Base-by-base conservation (phyloP, 2,888 invertebrate species). In the Drosophila neoperkinsi region DNA sequence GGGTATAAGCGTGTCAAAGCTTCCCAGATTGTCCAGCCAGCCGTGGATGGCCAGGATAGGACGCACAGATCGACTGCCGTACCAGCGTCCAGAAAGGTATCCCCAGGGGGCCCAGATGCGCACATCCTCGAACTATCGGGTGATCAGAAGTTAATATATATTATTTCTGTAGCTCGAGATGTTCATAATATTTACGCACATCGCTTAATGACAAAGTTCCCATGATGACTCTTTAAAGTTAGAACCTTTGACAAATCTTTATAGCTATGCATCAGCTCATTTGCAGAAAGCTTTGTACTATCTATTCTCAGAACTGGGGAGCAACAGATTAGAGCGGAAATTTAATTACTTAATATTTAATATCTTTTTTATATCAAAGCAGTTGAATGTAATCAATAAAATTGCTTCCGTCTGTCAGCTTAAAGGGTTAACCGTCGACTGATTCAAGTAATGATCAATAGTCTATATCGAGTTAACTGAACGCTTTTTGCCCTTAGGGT, bases 1-100 rank as follows among this genome's bases (percentile, higher is more conserved):
- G 0, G 96, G 96, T n/a, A 95, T 94, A 46, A 97, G 88, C 0
- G 94, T 94, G 89, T 96, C 96, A 93, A 96, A 97, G 0, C 95
- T 94, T 25, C 95, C 96, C 28, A 96, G 95, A 88, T 96, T 97
- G 92, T 97, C 96, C 92, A 95, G 95, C 96, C 96, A 96, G 0
- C 96, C 97, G 87, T 97, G 97, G 0, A 96, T 79, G 0, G 95
- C 95, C 49, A 97, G 88, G 46, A 96, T 94, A 0, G 96, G 96
- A 63, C 95, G 94, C 36, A 94, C 93, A 62, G 94, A 92, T 66
- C 94, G 94, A 33, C 93, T 94, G 34, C 96, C 96, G 95, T 96
- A 96, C 93, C 95, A 94, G 89, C 95, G 96, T 0, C 95, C 96
- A 3, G 95, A 94, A 18, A 96, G 84, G 79, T 95, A 94, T 0